A percentile compares a stretch with the other conserved stretches of the same genome.
Conservation (phyloP, 2,888 invertebrate genomes). For the Hedychridium roseum region DNA sequence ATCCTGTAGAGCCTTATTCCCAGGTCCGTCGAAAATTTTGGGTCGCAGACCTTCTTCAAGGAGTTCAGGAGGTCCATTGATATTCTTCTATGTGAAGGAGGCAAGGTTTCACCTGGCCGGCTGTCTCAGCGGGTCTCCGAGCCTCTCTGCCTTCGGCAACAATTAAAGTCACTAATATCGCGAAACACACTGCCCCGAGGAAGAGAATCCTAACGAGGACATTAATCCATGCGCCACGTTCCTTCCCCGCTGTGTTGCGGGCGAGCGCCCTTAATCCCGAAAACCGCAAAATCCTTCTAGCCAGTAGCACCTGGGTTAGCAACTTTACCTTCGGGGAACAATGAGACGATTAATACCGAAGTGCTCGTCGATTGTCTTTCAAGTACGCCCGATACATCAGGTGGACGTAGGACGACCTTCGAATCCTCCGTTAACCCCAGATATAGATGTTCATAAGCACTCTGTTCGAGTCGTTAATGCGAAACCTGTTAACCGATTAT, state of each 20-base stretch:
- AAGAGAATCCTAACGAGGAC: slow-evolving; percentile 18
- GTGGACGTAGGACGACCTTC: too few relatives aligned
- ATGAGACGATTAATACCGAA: slow-evolving; percentile 22
- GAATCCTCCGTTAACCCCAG: slow-evolving; percentile 4
- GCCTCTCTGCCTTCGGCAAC: slow-evolving; percentile 32
- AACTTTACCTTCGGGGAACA: slow-evolving; percentile 21
- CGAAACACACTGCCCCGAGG: slow-evolving; percentile 50
- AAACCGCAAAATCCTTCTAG: slow-evolving; percentile 25
- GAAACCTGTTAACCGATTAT: slow-evolving; percentile 37
- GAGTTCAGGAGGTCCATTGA: too few relatives aligned
- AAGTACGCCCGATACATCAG: slow-evolving; percentile 14
- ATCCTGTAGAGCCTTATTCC: too few relatives aligned
- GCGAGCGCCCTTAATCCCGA: slow-evolving; percentile 26
- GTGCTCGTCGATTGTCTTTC: slow-evolving; percentile 19
- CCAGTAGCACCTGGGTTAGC: slow-evolving; percentile 33
- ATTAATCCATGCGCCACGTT: neutral
- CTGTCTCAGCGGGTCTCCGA: neutral
- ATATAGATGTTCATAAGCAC: slow-evolving; percentile 8
- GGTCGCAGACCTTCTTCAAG: too few relatives aligned
- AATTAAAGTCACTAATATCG: slow-evolving; percentile 53
- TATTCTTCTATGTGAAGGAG: too few relatives aligned
- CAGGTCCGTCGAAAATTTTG: too few relatives aligned
- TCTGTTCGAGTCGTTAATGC: slow-evolving; percentile 24
- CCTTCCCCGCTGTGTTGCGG: too few relatives aligned
- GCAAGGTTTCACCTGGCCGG: slow-evolving; percentile 17